Evolutionary conservation across 2,113 vertebrate genomes (phyloP).

Genomic region (Dicerorhinus sumatrensis): DNA sequence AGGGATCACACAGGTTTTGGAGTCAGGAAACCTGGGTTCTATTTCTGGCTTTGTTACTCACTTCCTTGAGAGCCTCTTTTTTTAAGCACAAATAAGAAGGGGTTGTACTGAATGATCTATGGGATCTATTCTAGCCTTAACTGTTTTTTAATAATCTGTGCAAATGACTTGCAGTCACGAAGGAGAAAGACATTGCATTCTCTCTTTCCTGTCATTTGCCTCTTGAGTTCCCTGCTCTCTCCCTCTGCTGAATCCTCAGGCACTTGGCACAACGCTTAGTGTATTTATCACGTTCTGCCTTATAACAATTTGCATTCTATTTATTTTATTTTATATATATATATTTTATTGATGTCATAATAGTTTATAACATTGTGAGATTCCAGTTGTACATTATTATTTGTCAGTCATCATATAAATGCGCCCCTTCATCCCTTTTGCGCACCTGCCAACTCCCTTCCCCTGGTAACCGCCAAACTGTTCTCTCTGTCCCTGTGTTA

Average conservation of each 20-base stretch:
- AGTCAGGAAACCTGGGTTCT: slow-evolving; percentile 12
- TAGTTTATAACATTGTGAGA: too few relatives aligned
- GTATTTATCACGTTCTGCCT: neutral
- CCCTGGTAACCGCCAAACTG: too few relatives aligned
- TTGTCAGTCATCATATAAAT: too few relatives aligned
- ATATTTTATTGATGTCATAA: too few relatives aligned
- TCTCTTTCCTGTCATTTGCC: neutral
- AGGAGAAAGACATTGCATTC: neutral
- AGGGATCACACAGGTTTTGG: neutral
- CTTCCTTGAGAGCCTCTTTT: neutral
- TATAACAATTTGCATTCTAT: neutral
- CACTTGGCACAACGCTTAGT: neutral
- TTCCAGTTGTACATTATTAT: too few relatives aligned
- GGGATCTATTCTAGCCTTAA: neutral
- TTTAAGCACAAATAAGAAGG: neutral
- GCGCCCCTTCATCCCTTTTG: too few relatives aligned
- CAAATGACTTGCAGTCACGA: neutral
- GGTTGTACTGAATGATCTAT: neutral
- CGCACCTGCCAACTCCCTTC: too few relatives aligned
- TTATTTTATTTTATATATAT: too few relatives aligned
- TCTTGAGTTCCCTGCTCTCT: neutral
- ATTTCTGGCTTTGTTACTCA: neutral
- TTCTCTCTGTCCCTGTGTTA: too few relatives aligned
- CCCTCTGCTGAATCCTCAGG: neutral
- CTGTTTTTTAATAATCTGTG: neutral